Percentiles rank a stretch among this genome's conserved stretches.
phyloP scores from a whole-genome alignment of 2,113 vertebrate species.

The Pongo abelii region DNA sequence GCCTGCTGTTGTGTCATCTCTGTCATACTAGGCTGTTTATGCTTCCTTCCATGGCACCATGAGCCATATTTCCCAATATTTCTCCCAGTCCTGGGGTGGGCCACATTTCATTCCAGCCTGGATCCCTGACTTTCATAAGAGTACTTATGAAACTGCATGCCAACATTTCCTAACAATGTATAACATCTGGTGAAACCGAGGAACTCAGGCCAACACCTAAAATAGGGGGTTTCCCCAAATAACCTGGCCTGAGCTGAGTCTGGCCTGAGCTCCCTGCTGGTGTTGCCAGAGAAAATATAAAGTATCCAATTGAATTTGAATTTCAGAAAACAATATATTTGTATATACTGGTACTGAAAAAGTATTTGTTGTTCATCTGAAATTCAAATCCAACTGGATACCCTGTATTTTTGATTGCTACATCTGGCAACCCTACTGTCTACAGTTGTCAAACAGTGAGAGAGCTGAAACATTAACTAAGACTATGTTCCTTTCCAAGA shows the following conservation, averaged over 20 bases:
- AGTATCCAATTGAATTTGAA: background rate
- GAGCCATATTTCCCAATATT: background rate
- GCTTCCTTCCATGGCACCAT: background rate
- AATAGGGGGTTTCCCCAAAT: background rate
- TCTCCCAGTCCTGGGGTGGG: background rate
- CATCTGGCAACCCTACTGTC: background rate
- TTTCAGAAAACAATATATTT: background rate
- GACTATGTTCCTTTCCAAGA: background rate
- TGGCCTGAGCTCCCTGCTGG: background rate
- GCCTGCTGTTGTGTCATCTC: rapidly evolving
- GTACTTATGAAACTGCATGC: background rate
- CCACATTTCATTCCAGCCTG: background rate
- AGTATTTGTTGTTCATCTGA: background rate
- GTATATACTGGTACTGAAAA: background rate
- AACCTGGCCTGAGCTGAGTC: background rate
- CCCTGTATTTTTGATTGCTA: background rate
- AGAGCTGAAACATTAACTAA: background rate
- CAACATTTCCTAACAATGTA: background rate
- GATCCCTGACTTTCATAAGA: background rate
- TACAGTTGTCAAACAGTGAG: background rate
- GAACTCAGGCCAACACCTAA: background rate
- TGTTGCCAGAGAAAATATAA: background rate
- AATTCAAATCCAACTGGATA: background rate
- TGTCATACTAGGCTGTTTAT: background rate
- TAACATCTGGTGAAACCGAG: background rate